Conservation (phyloP, 2,888 invertebrate species). For the Lymantria dispar region DNA sequence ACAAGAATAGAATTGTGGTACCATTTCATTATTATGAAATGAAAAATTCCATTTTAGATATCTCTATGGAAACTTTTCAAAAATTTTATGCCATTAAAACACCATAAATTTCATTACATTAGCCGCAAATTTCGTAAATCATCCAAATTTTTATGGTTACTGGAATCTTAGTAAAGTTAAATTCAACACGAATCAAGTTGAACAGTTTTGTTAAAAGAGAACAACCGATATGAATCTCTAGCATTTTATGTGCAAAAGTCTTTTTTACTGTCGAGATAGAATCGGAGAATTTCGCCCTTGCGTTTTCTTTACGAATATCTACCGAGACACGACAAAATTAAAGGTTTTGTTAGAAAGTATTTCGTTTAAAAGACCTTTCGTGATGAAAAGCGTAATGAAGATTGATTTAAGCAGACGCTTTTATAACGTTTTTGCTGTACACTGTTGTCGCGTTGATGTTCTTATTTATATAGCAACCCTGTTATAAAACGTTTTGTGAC, state of each 20-base stretch:
- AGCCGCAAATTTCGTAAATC: slow-evolving; percentile 10
- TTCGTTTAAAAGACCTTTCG: slow-evolving; percentile 20
- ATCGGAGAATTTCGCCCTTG: slow-evolving; percentile 35
- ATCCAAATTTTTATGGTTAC: slow-evolving; percentile 20
- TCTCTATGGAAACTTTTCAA: slow-evolving; percentile 11
- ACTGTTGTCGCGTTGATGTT: neutral
- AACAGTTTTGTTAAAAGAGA: slow-evolving; percentile 39
- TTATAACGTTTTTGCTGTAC: slow-evolving; percentile 13
- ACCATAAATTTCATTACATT: slow-evolving; percentile 17
- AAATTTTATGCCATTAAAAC: slow-evolving; percentile 23
- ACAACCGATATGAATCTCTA: slow-evolving; percentile 38
- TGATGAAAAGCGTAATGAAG: slow-evolving; percentile 36
- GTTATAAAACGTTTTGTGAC: neutral
- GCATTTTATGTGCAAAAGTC: slow-evolving; percentile 34
- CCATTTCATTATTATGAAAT: neutral
- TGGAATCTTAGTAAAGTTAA: slow-evolving; percentile 25
- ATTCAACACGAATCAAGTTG: slow-evolving; percentile 32
- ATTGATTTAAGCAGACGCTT: slow-evolving; percentile 32
- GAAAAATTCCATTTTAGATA: neutral
- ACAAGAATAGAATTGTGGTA: too few relatives aligned
- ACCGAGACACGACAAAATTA: slow-evolving; percentile 33
- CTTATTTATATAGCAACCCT: neutral
- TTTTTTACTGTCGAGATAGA: slow-evolving; percentile 44
- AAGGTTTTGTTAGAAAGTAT: slow-evolving; percentile 33
- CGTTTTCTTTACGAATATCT: slow-evolving; percentile 43